These are phyloP conservation scores for Branchinecta lynchi DNA, from an alignment of 1,140 invertebrate species.

Conservation along the genomic window DNA sequence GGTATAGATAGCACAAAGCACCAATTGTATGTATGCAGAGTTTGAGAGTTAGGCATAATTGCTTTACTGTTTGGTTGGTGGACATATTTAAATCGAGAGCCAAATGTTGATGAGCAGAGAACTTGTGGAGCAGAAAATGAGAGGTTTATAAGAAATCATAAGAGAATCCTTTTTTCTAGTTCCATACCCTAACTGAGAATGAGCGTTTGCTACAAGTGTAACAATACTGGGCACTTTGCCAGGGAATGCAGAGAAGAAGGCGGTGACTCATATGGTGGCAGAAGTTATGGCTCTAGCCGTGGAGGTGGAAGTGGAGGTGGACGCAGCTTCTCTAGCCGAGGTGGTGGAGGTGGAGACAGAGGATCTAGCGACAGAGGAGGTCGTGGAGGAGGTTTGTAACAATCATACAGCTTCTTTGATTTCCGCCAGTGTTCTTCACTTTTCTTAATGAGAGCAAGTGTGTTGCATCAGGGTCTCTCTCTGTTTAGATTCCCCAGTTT, in stretches of 20 bases:
- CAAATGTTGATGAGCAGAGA: too few relatives aligned
- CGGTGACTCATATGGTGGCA: slow-evolving; percentile 38
- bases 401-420: too few relatives aligned
- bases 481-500: background rate
- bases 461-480: background rate
- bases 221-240: slow-evolving; percentile 79
- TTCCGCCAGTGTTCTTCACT: slow-evolving; percentile 67
- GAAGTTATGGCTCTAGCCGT: slow-evolving; percentile 59
- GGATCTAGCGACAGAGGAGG: slow-evolving; percentile 14
- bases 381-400: slow-evolving; percentile 9
- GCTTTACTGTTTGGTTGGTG: too few relatives aligned
- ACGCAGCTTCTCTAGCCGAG: slow-evolving; percentile 5
- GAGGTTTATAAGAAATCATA: too few relatives aligned
- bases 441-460: slow-evolving; percentile 30
- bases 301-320: slow-evolving; percentile 24
- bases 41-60: too few relatives aligned
- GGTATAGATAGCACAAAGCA: too few relatives aligned
- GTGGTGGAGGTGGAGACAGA: slow-evolving; percentile 17
- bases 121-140: too few relatives aligned
- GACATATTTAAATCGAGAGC: too few relatives aligned
- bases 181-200: slow-evolving; percentile 10
- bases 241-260: slow-evolving; percentile 73
- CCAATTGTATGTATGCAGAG: too few relatives aligned
- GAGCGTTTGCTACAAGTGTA: slow-evolving; percentile 75
- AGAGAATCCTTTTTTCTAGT: too few relatives aligned